A percentile compares a stretch with the other conserved stretches of the same genome.
phyloP scores from a whole-genome alignment of 2,797 vertebrate species.

The Limnodromus scolopaceus region DNA sequence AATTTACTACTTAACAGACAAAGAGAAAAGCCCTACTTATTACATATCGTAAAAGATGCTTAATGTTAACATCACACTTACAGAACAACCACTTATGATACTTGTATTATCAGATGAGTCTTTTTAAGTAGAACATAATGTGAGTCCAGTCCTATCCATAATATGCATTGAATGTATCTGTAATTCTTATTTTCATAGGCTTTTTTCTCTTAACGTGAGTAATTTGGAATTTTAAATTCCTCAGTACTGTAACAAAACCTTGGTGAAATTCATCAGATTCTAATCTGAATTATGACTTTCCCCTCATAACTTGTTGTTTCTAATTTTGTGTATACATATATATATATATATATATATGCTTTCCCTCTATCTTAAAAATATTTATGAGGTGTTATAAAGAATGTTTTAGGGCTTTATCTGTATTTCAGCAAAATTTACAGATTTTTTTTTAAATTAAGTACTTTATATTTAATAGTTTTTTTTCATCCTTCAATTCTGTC shows the following conservation, averaged over 20 bases:
- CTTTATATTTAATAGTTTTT: not conserved
- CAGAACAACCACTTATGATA: not conserved
- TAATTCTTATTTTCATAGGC: not conserved
- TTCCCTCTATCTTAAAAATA: not conserved
- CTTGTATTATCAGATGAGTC: not conserved
- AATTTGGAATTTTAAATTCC: not conserved
- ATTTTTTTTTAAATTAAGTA: not conserved
- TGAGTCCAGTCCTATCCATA: not conserved
- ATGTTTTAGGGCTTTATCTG: not conserved
- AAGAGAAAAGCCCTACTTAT: not conserved
- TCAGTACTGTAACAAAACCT: not conserved
- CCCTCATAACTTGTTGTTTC: not conserved
- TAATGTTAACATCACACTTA: not conserved
- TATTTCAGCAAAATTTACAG: not conserved
- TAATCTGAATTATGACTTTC: not conserved
- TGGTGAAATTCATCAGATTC: not conserved
- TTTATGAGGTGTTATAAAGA: not conserved
- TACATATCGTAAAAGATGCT: not conserved
- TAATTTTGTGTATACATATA: not conserved
- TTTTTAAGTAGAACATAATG: not conserved
- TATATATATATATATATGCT: not conserved
- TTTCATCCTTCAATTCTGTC: slow-evolving; percentile 1
- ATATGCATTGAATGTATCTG: not conserved
- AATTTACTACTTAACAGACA: not conserved
- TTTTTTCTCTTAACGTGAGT: not conserved